Evolutionary conservation across 2,113 vertebrate species (phyloP).

Genomic region (Pristiophorus japonicus): DNA sequence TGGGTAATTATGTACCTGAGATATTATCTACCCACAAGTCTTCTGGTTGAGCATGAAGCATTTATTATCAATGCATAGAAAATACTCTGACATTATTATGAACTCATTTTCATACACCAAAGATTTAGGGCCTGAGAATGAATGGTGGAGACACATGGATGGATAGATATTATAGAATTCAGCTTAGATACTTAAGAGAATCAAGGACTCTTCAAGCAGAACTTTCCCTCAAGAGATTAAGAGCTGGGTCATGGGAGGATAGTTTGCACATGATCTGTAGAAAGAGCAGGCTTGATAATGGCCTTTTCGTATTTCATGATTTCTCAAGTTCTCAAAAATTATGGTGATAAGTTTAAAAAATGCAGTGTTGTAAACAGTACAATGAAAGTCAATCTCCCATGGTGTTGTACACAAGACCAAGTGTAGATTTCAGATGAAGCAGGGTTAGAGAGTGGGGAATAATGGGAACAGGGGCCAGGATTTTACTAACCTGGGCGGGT

Average conservation of each 20-base stretch:
- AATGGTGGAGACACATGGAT: neutral
- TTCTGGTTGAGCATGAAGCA: neutral
- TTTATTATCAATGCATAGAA: neutral
- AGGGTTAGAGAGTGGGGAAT: too few relatives aligned
- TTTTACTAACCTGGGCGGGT: too few relatives aligned
- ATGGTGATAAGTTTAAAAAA: neutral
- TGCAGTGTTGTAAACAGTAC: neutral
- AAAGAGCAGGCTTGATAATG: neutral
- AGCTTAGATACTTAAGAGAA: neutral
- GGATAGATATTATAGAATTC: neutral
- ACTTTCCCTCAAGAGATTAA: neutral
- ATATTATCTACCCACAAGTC: neutral
- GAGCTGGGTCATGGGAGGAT: too few relatives aligned
- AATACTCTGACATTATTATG: neutral
- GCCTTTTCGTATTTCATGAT: neutral
- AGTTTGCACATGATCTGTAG: too few relatives aligned
- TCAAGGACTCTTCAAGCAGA: neutral
- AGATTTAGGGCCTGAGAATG: neutral
- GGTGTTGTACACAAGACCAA: neutral
- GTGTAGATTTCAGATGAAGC: too few relatives aligned
- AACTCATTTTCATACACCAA: neutral
- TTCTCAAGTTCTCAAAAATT: neutral
- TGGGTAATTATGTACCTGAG: conserved; percentile 46
- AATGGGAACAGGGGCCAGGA: too few relatives aligned
- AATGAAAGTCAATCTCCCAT: neutral